Conservation (phyloP, 2,113 vertebrate species). For the Azemiops feae region DNA sequence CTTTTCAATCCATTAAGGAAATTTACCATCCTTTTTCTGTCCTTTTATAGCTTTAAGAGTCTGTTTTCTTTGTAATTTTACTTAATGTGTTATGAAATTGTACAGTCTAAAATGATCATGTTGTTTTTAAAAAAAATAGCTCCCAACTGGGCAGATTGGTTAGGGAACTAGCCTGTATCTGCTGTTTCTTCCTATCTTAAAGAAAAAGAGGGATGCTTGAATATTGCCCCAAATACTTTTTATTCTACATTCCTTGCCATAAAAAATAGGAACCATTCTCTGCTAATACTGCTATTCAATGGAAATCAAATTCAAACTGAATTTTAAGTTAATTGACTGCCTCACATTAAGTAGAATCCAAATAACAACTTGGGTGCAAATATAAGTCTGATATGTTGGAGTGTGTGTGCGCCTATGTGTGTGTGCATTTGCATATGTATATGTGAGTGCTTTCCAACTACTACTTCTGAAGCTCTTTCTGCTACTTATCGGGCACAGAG, state of each 20-base stretch:
- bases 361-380: not conserved
- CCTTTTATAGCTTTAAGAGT: constrained; percentile 22
- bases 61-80: not conserved
- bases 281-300: not conserved
- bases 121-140: not conserved
- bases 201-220: accelerated
- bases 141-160: not conserved
- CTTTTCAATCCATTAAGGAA: constrained; percentile 55
- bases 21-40: constrained; percentile 19
- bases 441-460: not conserved
- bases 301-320: not conserved
- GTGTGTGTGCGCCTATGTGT: not conserved
- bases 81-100: constrained; percentile 24
- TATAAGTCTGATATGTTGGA: not conserved
- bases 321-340: not conserved
- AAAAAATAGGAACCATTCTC: not conserved
- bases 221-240: not conserved
- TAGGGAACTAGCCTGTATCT: not conserved
- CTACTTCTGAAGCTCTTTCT: too few relatives aligned
- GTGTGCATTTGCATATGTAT: not conserved
- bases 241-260: not conserved
- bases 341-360: not conserved
- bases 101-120: not conserved
- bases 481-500: not conserved
- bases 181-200: not conserved